These are phyloP conservation scores for Pangasianodon gigas DNA, from an alignment of 2,113 vertebrate genomes.

Conservation along the genomic window DNA sequence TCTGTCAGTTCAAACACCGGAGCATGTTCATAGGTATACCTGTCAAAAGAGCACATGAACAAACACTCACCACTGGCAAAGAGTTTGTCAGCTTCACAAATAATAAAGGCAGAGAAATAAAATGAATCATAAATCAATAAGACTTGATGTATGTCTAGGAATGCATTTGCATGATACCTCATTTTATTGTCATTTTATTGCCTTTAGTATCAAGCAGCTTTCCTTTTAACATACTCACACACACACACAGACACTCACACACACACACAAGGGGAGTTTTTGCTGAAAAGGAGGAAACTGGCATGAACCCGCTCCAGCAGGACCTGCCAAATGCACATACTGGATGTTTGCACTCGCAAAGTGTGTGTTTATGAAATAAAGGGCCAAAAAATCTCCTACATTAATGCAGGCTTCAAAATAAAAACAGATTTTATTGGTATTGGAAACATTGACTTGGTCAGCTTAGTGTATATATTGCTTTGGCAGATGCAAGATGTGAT, in stretches of 20 bases:
- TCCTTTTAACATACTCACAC: background rate
- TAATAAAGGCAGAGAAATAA: background rate
- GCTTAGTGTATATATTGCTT: background rate
- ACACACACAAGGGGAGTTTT: background rate
- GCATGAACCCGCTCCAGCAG: background rate
- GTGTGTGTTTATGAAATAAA: background rate
- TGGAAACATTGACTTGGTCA: background rate
- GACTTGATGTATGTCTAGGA: background rate
- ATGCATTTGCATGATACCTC: background rate
- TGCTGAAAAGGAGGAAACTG: conserved; percentile 1
- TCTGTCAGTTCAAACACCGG: conserved; percentile 87
- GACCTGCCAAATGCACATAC: conserved; percentile 5
- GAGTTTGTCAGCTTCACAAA: background rate
- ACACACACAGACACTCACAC: background rate
- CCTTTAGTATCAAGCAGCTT: background rate
- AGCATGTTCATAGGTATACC: conserved; percentile 86
- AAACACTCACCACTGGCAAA: background rate
- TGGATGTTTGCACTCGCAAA: background rate
- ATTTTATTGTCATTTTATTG: background rate
- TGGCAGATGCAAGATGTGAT: background rate
- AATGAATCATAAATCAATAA: background rate
- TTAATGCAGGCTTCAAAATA: background rate
- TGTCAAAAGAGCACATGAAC: conserved; percentile 62
- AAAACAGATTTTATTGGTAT: background rate
- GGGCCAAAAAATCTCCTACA: background rate